Percentiles rank a stretch among this genome's conserved stretches.
phyloP scores from a whole-genome alignment of 2,113 vertebrate genomes.

The Gymnobelideus leadbeateri region DNA sequence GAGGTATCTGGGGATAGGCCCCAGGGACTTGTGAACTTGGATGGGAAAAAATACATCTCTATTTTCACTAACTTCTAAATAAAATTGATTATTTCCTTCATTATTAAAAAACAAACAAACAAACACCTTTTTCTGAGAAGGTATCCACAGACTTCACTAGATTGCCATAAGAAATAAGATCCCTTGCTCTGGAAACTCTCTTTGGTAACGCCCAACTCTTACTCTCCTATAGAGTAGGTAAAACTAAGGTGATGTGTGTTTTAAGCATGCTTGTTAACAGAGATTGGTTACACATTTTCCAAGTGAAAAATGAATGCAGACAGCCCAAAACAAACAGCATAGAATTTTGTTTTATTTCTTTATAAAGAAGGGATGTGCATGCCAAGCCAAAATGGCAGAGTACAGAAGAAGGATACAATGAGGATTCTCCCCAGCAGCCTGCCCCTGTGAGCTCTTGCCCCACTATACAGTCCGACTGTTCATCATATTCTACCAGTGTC shows the following conservation, averaged over 20 bases:
- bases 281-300: not conserved
- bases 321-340: not conserved
- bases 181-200: not conserved
- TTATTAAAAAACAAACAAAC: not conserved
- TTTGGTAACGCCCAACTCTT: not conserved
- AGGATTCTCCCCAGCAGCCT: constrained; percentile 39
- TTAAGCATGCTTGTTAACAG: not conserved
- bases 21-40: not conserved
- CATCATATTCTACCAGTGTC: not conserved
- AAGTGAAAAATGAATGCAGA: constrained; percentile 11
- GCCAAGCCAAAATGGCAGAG: not conserved
- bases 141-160: not conserved
- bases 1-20: not conserved
- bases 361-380: constrained; percentile 67
- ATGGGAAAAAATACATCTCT: not conserved
- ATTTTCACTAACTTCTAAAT: not conserved
- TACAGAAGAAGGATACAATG: constrained; percentile 55
- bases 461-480: not conserved
- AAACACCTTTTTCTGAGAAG: not conserved
- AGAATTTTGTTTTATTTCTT: constrained; percentile 56
- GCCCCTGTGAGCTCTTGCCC: constrained; percentile 39
- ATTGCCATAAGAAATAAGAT: not conserved
- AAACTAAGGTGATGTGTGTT: not conserved
- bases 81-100: not conserved
- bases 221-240: not conserved